phyloP scores from a whole-genome alignment of 2,888 invertebrate species.

The Rhamnusium bicolor region DNA sequence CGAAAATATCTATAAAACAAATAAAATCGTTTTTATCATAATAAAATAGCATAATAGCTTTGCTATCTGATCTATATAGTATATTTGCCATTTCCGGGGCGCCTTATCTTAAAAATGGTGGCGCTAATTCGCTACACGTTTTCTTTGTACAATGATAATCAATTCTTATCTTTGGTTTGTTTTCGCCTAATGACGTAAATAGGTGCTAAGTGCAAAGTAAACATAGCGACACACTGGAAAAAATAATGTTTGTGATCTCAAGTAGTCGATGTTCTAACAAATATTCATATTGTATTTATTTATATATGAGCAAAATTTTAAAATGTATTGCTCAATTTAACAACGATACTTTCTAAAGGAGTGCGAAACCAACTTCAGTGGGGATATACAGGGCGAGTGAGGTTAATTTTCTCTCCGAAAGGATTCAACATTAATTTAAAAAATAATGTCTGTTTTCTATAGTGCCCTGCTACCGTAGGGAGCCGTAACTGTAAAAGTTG shows the following conservation, averaged over 20 bases:
- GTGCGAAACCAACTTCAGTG: too few species aligned
- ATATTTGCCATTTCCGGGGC: conserved; percentile 30
- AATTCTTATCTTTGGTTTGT: conserved; percentile 19
- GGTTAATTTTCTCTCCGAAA: too few species aligned
- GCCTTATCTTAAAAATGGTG: conserved; percentile 28
- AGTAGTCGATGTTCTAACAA: background rate
- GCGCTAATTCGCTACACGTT: conserved; percentile 27
- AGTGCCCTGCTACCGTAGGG: too few species aligned
- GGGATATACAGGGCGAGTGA: too few species aligned
- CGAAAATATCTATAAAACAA: conserved; percentile 19
- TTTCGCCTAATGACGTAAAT: conserved; percentile 29
- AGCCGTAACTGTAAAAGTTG: too few species aligned
- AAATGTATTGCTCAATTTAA: too few species aligned
- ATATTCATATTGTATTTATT: background rate
- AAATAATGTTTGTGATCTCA: background rate
- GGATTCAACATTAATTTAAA: too few species aligned
- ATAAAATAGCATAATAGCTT: background rate
- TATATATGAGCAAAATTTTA: background rate
- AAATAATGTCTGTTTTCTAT: too few species aligned
- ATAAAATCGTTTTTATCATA: conserved; percentile 21
- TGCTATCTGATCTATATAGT: conserved; percentile 23
- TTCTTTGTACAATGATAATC: conserved; percentile 27
- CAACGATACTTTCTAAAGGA: too few species aligned
- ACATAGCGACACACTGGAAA: conserved; percentile 3
- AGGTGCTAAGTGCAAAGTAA: conserved; percentile 26